These are phyloP conservation scores for Lordiphosa stackelbergi DNA, from an alignment of 1,140 invertebrate species.

Conservation along the genomic window DNA sequence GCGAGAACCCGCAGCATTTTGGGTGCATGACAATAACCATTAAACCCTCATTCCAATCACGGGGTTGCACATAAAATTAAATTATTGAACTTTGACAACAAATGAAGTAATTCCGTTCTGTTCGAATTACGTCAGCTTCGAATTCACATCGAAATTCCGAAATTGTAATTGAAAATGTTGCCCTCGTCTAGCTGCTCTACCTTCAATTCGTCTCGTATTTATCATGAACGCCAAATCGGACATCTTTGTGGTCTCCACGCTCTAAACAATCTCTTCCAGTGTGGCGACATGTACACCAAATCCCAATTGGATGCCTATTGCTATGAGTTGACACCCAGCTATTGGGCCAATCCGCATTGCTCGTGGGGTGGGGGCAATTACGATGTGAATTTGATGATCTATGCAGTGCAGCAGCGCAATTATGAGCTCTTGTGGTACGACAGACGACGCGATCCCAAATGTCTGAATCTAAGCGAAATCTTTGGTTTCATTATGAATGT, in stretches of 20 bases:
- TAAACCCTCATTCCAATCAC: too few relatives aligned
- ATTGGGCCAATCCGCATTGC: slow-evolving; percentile 94
- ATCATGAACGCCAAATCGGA: slow-evolving; percentile 86
- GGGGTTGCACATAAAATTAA: too few relatives aligned
- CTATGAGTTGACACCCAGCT: slow-evolving; percentile 86
- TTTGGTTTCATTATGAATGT: slow-evolving; percentile 44
- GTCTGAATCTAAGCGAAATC: slow-evolving; percentile 45
- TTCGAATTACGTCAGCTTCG: too few relatives aligned
- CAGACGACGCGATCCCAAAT: slow-evolving; percentile 82
- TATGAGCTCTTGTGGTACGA: slow-evolving; percentile 97
- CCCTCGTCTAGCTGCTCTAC: neutral
- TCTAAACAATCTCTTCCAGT: slow-evolving; percentile 96
- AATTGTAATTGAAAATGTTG: neutral
- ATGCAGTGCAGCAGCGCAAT: slow-evolving; percentile 89
- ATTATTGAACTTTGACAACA: too few relatives aligned
- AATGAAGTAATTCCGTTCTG: too few relatives aligned
- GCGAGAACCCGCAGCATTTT: too few relatives aligned
- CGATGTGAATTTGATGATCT: slow-evolving; percentile 98
- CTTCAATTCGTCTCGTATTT: slow-evolving; percentile 72
- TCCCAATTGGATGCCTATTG: slow-evolving; percentile 92
- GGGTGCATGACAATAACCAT: too few relatives aligned
- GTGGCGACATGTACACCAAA: slow-evolving; percentile 81
- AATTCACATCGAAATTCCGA: neutral
- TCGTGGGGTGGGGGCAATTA: slow-evolving; percentile 96
- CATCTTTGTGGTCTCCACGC: slow-evolving; percentile 96